phyloP scores from a whole-genome alignment of 1,140 invertebrate species.

The Atta cephalotes region DNA sequence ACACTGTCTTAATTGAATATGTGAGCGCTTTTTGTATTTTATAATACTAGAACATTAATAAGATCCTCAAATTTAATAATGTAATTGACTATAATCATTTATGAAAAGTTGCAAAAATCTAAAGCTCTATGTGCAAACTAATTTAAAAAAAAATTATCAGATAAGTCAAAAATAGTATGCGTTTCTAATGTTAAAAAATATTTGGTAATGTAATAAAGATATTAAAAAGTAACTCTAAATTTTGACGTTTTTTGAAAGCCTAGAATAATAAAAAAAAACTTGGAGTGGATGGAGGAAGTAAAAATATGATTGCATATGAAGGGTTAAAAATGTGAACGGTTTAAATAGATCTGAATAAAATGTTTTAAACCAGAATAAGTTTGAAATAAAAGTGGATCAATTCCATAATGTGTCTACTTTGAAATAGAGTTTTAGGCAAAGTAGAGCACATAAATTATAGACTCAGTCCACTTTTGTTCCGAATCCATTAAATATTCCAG shows the following conservation, averaged over 20 bases:
- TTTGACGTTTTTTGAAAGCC: too few relatives aligned
- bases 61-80: neutral
- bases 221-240: too few relatives aligned
- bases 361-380: neutral
- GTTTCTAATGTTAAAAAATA: too few relatives aligned
- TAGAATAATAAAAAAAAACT: too few relatives aligned
- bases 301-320: too few relatives aligned
- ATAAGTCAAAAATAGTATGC: too few relatives aligned
- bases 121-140: too few relatives aligned
- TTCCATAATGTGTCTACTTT: slow-evolving; percentile 22
- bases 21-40: neutral
- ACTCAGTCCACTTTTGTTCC: slow-evolving; percentile 24
- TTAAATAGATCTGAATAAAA: neutral
- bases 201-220: too few relatives aligned
- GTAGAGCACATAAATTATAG: slow-evolving; percentile 42
- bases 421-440: slow-evolving; percentile 27
- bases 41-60: neutral
- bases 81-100: too few relatives aligned
- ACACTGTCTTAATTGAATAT: neutral
- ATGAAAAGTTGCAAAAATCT: too few relatives aligned
- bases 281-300: too few relatives aligned
- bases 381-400: slow-evolving; percentile 15
- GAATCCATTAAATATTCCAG: slow-evolving; percentile 11
- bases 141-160: too few relatives aligned
- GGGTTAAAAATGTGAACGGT: neutral